phyloP scores from a whole-genome alignment of 1,140 invertebrate species.

The Nasonia longicornis region DNA sequence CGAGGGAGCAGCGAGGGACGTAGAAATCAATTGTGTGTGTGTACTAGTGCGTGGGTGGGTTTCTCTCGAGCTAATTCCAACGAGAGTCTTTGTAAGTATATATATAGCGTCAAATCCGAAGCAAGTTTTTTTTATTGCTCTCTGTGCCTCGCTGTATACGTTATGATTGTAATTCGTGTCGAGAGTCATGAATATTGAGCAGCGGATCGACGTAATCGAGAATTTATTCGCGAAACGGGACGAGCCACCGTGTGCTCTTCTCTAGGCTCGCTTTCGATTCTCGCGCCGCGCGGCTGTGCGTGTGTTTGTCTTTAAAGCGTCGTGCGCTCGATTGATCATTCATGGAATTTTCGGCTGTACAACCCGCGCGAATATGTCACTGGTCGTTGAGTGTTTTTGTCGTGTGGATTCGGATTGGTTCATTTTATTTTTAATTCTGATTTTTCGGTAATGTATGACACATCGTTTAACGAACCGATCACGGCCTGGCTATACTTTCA shows the following conservation, averaged over 20 bases:
- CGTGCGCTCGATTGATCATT: slow-evolving; percentile 20
- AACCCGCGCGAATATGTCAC: too few species aligned
- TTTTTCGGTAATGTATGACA: too few species aligned
- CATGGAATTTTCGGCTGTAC: not conserved
- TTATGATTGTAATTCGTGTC: not conserved
- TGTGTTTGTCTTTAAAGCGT: not conserved
- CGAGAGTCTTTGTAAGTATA: not conserved
- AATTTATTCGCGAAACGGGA: slow-evolving; percentile 1
- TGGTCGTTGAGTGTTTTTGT: too few species aligned
- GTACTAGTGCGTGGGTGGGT: not conserved
- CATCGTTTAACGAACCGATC: slow-evolving; percentile 40
- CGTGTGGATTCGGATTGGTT: too few species aligned
- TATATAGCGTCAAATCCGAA: not conserved
- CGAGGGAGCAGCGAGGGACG: not conserved
- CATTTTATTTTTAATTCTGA: too few species aligned
- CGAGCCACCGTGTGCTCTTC: not conserved
- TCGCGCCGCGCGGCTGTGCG: not conserved
- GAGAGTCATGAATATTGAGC: slow-evolving; percentile 23
- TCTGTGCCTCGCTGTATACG: not conserved
- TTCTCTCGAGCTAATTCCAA: slow-evolving; percentile 13
- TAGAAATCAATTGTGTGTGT: too few species aligned
- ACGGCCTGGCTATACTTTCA: slow-evolving; percentile 41
- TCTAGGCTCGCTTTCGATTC: not conserved
- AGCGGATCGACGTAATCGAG: not conserved
- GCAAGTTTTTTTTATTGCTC: not conserved